phyloP scores from a whole-genome alignment of 2,888 invertebrate species.

The Cheilosia pagana region DNA sequence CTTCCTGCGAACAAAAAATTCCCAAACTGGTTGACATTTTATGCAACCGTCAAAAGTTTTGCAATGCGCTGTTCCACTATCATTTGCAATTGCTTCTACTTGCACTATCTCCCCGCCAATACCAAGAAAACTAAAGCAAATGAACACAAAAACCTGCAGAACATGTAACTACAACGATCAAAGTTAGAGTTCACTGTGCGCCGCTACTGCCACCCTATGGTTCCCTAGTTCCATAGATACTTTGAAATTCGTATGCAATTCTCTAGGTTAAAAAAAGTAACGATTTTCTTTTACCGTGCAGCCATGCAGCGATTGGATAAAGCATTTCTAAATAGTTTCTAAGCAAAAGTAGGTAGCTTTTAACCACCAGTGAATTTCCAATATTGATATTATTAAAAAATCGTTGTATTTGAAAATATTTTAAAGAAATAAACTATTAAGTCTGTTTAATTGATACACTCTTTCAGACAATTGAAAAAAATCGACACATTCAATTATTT shows the following conservation, averaged over 20 bases:
- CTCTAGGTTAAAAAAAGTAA: background rate
- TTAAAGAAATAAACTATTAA: background rate
- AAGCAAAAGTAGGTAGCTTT: too few relatives aligned
- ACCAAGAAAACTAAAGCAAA: constrained; percentile 30
- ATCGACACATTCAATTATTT: constrained; percentile 4
- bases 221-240: background rate
- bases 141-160: constrained; percentile 51
- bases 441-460: background rate
- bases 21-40: constrained; percentile 64
- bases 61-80: constrained; percentile 40
- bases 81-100: constrained; percentile 32
- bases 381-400: too few relatives aligned
- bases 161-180: constrained; percentile 45
- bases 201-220: constrained; percentile 41
- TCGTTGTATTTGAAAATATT: too few relatives aligned
- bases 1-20: constrained; percentile 11
- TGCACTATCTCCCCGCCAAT: constrained; percentile 16
- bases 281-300: too few relatives aligned
- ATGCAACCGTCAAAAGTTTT: constrained; percentile 42
- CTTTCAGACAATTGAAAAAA: background rate
- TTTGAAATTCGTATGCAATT: background rate
- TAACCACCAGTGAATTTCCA: too few relatives aligned
- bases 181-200: constrained; percentile 54
- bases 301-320: too few relatives aligned
- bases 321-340: too few relatives aligned